These are phyloP conservation scores for Siphamia tubifer DNA, from an alignment of 2,113 vertebrate species.

Conservation along the genomic window DNA sequence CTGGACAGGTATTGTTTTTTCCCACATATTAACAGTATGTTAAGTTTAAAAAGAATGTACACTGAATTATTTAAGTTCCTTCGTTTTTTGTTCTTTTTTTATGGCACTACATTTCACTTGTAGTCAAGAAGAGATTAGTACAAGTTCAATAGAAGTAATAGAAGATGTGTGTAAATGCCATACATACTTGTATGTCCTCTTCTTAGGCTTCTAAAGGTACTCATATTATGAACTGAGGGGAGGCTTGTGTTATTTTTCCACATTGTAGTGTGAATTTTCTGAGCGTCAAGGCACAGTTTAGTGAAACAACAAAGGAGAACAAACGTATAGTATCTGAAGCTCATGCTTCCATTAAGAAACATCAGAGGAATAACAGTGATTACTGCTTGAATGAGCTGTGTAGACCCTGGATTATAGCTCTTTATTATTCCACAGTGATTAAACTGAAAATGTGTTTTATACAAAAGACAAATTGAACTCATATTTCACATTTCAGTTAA, in stretches of 20 bases:
- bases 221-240: neutral
- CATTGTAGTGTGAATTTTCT: constrained; percentile 26
- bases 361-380: constrained; percentile 42
- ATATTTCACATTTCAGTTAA: constrained; percentile 5
- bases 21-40: too few species aligned
- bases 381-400: constrained; percentile 35
- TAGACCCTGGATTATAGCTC: neutral
- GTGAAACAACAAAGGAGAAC: constrained; percentile 52
- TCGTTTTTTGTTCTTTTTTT: too few species aligned
- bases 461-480: neutral
- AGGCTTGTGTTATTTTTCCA: neutral
- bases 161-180: neutral
- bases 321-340: constrained; percentile 31
- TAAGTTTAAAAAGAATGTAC: too few species aligned
- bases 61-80: too few species aligned
- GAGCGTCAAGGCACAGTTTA: constrained; percentile 37
- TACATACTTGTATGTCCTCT: neutral
- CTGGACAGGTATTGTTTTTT: too few species aligned
- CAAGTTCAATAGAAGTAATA: too few species aligned
- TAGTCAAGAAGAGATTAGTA: too few species aligned
- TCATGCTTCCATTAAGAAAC: constrained; percentile 52
- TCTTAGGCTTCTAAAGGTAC: neutral
- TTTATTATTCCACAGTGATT: constrained; percentile 32
- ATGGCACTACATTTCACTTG: too few species aligned
- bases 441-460: neutral